phyloP scores from a whole-genome alignment of 2,888 invertebrate species.

The Luperina nickerlii region DNA sequence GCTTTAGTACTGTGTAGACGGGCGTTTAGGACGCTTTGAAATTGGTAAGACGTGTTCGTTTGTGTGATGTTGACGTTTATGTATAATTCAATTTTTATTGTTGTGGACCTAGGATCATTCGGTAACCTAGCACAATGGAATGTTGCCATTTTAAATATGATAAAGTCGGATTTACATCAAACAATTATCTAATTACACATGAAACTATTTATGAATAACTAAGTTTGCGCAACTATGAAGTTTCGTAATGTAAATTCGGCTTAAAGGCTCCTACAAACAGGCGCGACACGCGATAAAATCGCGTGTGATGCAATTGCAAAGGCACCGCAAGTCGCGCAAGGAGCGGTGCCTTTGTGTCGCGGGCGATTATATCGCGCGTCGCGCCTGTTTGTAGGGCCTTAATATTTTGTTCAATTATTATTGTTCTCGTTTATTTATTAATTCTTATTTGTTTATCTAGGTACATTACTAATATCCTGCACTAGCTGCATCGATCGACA shows the following conservation, averaged over 20 bases:
- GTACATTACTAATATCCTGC: not conserved
- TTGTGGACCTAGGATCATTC: not conserved
- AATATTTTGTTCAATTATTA: not conserved
- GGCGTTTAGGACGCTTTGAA: conserved; percentile 39
- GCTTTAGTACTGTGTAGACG: conserved; percentile 60
- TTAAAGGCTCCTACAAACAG: not conserved
- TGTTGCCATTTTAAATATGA: not conserved
- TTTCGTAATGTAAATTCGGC: not conserved
- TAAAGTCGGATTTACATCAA: not conserved
- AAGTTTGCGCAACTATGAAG: not conserved
- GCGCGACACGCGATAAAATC: no score
- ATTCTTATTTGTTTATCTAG: not conserved
- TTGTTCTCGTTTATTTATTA: not conserved
- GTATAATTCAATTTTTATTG: not conserved
- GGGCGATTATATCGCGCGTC: no score
- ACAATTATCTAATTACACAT: not conserved
- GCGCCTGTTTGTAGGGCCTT: no score
- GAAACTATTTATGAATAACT: not conserved
- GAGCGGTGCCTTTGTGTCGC: no score
- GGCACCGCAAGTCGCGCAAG: no score
- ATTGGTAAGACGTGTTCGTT: not conserved
- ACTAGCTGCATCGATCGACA: not conserved
- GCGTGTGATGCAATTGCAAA: no score
- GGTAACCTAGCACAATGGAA: not conserved
- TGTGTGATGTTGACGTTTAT: conserved; percentile 3